phyloP scores from a whole-genome alignment of 2,797 vertebrate species.

The Craterocephalus amniculus region DNA sequence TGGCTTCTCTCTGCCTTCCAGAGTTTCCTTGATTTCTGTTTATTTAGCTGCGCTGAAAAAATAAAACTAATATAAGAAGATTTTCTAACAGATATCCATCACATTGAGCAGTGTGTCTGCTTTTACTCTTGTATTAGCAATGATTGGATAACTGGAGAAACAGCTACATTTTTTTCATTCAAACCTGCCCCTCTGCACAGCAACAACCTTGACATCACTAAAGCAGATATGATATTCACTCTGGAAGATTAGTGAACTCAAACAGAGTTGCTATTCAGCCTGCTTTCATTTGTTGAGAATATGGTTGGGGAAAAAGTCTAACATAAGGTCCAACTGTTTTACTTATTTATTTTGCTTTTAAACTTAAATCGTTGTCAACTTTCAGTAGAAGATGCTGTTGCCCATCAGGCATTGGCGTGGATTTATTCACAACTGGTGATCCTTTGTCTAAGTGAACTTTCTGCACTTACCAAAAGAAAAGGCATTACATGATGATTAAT shows the following conservation, averaged over 20 bases:
- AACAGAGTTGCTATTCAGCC: neutral
- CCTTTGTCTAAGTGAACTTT: neutral
- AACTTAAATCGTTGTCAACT: neutral
- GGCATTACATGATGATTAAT: too few relatives aligned
- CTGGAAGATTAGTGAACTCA: conserved; percentile 1
- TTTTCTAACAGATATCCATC: neutral
- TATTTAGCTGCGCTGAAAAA: conserved; percentile 14
- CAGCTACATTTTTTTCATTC: conserved; percentile 2
- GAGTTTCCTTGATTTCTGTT: conserved; percentile 10
- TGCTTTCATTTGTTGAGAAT: conserved; percentile 6
- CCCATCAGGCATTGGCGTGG: neutral
- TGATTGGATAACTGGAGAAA: neutral
- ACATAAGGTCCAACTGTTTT: neutral
- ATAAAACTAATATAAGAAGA: conserved; percentile 11
- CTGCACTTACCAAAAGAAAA: neutral
- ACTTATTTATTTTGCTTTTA: neutral
- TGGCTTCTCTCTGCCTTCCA: neutral
- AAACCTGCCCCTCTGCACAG: neutral
- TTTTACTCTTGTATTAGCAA: conserved; percentile 10
- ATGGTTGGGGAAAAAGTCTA: neutral
- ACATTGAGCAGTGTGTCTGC: neutral
- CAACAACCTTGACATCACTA: neutral
- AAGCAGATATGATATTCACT: neutral
- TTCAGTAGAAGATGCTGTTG: neutral
- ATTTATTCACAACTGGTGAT: neutral